A percentile compares a stretch with the other conserved stretches of the same genome.
phyloP scores from a whole-genome alignment of 2,113 vertebrate species.

The Conger conger region DNA sequence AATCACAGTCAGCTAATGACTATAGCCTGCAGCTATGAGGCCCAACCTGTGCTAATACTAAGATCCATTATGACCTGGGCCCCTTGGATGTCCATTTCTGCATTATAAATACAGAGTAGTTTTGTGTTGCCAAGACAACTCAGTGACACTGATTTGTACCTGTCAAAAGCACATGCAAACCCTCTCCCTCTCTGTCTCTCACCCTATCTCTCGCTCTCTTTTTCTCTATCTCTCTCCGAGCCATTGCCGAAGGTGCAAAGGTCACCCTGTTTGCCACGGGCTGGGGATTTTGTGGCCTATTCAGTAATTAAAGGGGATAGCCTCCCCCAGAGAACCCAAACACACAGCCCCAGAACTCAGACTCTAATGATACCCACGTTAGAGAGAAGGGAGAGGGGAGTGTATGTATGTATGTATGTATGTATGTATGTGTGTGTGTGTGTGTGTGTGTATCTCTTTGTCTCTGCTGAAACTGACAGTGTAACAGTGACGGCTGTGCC shows the following conservation, averaged over 20 bases:
- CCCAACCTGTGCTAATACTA: neutral
- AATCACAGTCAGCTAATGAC: neutral
- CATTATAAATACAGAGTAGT: too few species aligned
- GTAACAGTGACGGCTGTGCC: neutral
- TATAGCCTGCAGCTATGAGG: neutral
- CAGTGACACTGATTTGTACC: too few species aligned
- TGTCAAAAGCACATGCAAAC: too few species aligned
- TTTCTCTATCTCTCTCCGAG: slow-evolving; percentile 2
- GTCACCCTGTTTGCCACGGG: neutral
- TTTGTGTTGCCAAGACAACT: too few species aligned
- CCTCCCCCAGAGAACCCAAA: neutral
- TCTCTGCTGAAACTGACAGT: neutral
- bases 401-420: slow-evolving; percentile 2
- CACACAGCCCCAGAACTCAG: neutral
- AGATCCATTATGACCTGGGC: neutral
- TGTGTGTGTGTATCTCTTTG: neutral
- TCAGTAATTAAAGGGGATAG: slow-evolving; percentile 1
- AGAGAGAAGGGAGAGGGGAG: neutral
- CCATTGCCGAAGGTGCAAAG: slow-evolving; percentile 8
- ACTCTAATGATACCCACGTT: neutral
- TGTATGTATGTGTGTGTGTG: slow-evolving; percentile 20
- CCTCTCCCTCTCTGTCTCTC: neutral
- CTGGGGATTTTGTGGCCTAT: neutral
- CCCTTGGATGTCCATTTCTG: too few species aligned
- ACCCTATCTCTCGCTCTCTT: neutral